Percentiles rank a stretch among this genome's conserved stretches.
Evolutionary conservation across 2,113 vertebrate genomes (phyloP).

Genomic region (Todiramphus saurophagus): DNA sequence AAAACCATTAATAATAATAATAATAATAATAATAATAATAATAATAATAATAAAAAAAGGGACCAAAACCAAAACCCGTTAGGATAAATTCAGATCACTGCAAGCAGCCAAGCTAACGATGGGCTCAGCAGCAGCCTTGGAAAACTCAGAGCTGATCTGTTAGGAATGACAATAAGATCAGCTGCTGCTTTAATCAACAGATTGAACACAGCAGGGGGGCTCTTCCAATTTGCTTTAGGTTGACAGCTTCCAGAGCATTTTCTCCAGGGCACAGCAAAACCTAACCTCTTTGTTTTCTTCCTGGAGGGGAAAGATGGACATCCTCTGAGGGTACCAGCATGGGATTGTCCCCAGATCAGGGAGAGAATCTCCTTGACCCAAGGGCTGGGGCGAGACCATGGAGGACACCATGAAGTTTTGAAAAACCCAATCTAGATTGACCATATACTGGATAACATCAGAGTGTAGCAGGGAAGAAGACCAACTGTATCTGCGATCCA

Average conservation of each 20-base stretch:
- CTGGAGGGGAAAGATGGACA: not conserved
- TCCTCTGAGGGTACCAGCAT: not conserved
- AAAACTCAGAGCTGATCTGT: conserved; percentile 15
- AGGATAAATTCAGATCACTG: conserved; percentile 7
- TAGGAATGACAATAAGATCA: conserved; percentile 37
- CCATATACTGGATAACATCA: not conserved
- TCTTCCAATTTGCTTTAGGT: conserved; percentile 36
- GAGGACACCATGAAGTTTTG: not conserved
- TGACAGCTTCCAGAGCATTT: conserved; percentile 16
- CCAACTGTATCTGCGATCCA: not conserved
- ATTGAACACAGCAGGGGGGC: not conserved
- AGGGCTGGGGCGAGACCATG: not conserved
- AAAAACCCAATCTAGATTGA: not conserved
- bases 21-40: too few relatives aligned
- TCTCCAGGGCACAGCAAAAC: not conserved
- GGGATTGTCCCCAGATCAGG: not conserved
- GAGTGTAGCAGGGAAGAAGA: not conserved
- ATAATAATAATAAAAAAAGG: not conserved
- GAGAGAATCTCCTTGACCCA: not conserved
- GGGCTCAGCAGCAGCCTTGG: not conserved
- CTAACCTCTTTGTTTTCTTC: not conserved
- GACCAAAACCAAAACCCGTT: not conserved
- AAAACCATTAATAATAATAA: not conserved
- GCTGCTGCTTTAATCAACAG: conserved; percentile 58
- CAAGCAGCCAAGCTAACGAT: conserved; percentile 9